These are phyloP conservation scores for Tragelaphus buxtoni DNA, from an alignment of 2,113 vertebrate genomes.

Conservation along the genomic window DNA sequence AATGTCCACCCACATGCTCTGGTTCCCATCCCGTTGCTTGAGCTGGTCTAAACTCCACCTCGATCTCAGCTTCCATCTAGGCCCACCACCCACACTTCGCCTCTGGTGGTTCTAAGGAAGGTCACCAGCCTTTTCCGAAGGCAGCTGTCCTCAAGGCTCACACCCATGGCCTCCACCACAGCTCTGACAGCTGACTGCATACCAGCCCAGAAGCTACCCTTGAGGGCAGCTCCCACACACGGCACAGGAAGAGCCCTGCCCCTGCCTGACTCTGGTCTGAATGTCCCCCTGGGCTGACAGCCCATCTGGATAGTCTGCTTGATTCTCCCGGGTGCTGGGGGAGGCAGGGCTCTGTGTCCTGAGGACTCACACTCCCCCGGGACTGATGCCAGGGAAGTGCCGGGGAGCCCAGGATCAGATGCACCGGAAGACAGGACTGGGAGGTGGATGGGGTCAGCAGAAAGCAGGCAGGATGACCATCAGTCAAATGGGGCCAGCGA, in stretches of 20 bases:
- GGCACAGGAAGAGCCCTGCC: not conserved
- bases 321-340: not conserved
- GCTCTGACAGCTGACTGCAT: too few relatives aligned
- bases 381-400: not conserved
- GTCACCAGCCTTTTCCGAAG: not conserved
- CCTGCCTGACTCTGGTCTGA: not conserved
- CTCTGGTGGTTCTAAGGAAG: not conserved
- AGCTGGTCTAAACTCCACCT: not conserved
- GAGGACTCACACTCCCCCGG: not conserved
- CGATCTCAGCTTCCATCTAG: not conserved
- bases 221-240: not conserved
- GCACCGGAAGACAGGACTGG: not conserved
- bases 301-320: not conserved
- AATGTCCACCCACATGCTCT: rapidly evolving
- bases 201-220: rapidly evolving
- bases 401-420: not conserved
- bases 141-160: not conserved
- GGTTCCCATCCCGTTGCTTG: not conserved
- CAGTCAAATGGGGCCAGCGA: too few relatives aligned
- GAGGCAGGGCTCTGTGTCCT: not conserved
- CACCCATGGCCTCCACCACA: not conserved
- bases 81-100: not conserved
- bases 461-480: not conserved
- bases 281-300: not conserved
- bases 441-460: too few relatives aligned